phyloP scores from a whole-genome alignment of 2,797 vertebrate species.

The Acrocephalus scirpaceus region DNA sequence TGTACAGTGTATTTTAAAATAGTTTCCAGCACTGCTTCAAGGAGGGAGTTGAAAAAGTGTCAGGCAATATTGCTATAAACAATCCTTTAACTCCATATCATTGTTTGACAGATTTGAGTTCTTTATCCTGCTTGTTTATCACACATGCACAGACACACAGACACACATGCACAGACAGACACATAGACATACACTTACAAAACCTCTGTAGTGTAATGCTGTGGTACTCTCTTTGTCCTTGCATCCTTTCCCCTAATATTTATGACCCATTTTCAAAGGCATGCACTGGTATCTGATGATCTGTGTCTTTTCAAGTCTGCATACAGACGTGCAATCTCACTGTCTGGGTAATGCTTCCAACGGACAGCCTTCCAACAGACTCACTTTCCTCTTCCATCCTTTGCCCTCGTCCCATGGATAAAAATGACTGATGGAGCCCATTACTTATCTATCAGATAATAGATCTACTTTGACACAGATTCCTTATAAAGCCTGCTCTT shows the following conservation, averaged over 20 bases:
- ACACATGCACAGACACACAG: not conserved
- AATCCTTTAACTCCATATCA: not conserved
- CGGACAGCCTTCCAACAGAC: constrained; percentile 23
- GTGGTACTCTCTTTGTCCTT: constrained; percentile 38
- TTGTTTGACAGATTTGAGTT: constrained; percentile 25
- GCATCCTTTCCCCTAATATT: constrained; percentile 25
- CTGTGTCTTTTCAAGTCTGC: constrained; percentile 59
- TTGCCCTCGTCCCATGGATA: not conserved
- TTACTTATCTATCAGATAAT: constrained; percentile 14
- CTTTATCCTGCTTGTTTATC: constrained; percentile 13
- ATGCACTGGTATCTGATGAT: constrained; percentile 51
- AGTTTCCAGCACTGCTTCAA: not conserved
- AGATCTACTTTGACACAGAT: not conserved
- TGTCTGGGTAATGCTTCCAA: constrained; percentile 44
- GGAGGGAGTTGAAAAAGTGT: not conserved
- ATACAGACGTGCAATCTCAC: constrained; percentile 5
- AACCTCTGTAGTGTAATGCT: not conserved
- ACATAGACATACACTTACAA: not conserved
- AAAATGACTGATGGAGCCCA: not conserved
- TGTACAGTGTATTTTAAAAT: not conserved
- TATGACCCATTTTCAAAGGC: constrained; percentile 47
- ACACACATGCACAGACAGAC: not conserved
- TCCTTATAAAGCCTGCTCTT: not conserved
- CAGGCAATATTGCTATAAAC: not conserved
- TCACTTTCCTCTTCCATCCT: not conserved